A percentile compares a stretch with the other conserved stretches of the same genome.
Conservation (phyloP, 1,140 invertebrate genomes). For the Pectinophora gossypiella region DNA sequence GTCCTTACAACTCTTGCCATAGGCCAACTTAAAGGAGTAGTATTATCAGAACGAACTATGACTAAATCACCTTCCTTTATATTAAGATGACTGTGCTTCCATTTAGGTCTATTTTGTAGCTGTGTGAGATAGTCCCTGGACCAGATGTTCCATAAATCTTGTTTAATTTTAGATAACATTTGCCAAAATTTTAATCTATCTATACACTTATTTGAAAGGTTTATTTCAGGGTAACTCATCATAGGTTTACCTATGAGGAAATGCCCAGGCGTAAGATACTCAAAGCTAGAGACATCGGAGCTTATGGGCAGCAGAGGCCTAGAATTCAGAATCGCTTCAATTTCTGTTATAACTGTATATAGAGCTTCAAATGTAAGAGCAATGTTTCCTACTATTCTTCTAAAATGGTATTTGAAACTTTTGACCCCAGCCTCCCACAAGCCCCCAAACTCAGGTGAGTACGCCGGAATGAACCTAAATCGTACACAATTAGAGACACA, state of each 20-base stretch:
- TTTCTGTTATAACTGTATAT: too few relatives aligned
- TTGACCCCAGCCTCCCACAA: too few relatives aligned
- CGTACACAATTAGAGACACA: not conserved
- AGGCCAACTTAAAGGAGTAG: constrained; percentile 17
- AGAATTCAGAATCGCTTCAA: not conserved
- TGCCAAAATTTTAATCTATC: constrained; percentile 20
- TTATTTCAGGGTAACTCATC: not conserved
- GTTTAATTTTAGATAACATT: constrained; percentile 19
- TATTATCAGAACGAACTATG: constrained; percentile 11
- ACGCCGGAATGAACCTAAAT: not conserved
- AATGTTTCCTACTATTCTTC: not conserved
- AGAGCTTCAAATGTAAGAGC: not conserved
- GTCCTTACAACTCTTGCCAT: constrained; percentile 18
- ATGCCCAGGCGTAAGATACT: not conserved
- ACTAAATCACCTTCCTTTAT: constrained; percentile 24
- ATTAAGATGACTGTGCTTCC: constrained; percentile 16
- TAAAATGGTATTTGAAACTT: not conserved
- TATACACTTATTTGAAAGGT: not conserved
- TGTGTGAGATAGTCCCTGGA: constrained; percentile 21
- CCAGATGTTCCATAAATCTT: constrained; percentile 28
- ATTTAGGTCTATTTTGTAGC: constrained; percentile 25
- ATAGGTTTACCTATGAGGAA: not conserved
- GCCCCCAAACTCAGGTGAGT: not conserved
- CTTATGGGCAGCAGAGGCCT: not conserved
- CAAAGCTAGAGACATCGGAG: not conserved